These are phyloP conservation scores for Molossus alvarezi DNA, from an alignment of 2,797 vertebrate genomes.

Conservation along the genomic window DNA sequence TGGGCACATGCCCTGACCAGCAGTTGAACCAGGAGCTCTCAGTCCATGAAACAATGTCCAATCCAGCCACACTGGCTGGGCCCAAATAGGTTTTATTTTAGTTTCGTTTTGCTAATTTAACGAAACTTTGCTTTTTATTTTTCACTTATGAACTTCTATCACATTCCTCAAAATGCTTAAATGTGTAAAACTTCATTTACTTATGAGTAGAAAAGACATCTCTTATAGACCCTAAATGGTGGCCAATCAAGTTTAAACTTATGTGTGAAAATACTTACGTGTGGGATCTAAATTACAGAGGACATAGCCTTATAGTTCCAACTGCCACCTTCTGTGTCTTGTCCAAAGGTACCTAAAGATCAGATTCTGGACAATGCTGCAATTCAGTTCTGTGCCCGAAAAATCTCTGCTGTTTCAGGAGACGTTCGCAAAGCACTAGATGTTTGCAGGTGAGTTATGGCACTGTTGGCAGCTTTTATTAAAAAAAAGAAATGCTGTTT, in stretches of 20 bases:
- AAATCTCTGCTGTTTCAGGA: conserved; percentile 96
- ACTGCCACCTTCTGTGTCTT: background rate
- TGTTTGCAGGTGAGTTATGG: conserved; percentile 94
- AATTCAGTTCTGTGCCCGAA: conserved; percentile 97
- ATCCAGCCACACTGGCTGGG: too few relatives aligned
- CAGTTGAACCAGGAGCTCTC: too few relatives aligned
- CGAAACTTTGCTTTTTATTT: background rate
- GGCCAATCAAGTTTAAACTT: background rate
- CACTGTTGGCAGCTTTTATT: conserved; percentile 62
- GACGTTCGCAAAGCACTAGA: conserved; percentile 97
- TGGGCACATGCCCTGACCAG: too few relatives aligned
- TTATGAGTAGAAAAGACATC: conserved; percentile 39
- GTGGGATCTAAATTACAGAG: background rate
- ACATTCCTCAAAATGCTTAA: conserved; percentile 36
- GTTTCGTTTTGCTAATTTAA: conserved; percentile 16
- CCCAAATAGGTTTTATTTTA: background rate
- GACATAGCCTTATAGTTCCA: background rate
- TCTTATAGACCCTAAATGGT: background rate
- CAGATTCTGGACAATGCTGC: conserved; percentile 93
- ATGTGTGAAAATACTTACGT: conserved; percentile 30
- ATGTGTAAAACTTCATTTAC: background rate
- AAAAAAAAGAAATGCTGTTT: conserved; percentile 72
- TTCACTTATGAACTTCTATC: background rate
- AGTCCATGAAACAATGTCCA: too few relatives aligned
- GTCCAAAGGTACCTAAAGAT: conserved; percentile 91